These are phyloP conservation scores for Scaptodrosophila latifasciaeformis DNA, from an alignment of 2,888 invertebrate species.

Conservation along the genomic window DNA sequence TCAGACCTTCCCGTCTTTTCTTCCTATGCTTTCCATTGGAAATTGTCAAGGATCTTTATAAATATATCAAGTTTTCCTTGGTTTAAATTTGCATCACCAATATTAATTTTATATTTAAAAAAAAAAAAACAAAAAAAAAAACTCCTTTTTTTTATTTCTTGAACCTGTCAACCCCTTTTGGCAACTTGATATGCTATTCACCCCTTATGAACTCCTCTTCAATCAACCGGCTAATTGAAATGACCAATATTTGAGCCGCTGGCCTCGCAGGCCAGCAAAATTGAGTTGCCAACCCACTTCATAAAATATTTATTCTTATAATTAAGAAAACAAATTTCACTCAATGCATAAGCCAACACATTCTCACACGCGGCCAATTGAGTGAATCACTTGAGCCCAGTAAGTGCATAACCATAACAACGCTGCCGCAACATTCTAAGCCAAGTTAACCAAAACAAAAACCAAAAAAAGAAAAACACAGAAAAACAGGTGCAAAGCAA, in stretches of 20 bases:
- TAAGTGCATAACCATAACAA: constrained; percentile 55
- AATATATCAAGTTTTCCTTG: too few species aligned
- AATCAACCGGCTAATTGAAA: constrained; percentile 47
- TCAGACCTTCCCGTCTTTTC: background rate
- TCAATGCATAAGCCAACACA: constrained; percentile 27
- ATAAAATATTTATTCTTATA: constrained; percentile 36
- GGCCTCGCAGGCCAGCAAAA: constrained; percentile 28
- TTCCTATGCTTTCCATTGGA: constrained; percentile 17
- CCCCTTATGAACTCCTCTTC: constrained; percentile 17
- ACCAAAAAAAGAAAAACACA: background rate
- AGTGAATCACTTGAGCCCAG: constrained; percentile 23
- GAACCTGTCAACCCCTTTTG: too few species aligned
- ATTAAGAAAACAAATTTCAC: constrained; percentile 45
- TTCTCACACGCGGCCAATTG: too few species aligned
- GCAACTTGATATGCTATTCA: background rate
- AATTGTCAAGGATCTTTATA: constrained; percentile 27
- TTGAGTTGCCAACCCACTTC: constrained; percentile 31
- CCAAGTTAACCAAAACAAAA: constrained; percentile 60
- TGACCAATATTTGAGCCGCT: constrained; percentile 59
- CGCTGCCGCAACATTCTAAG: constrained; percentile 31
- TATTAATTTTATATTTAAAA: too few species aligned
- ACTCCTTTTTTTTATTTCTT: too few species aligned
- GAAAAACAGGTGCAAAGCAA: constrained; percentile 57
- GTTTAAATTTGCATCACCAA: too few species aligned
- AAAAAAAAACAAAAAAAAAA: too few species aligned